phyloP scores from a whole-genome alignment of 2,113 vertebrate species.

The Lophotis ruficrista region DNA sequence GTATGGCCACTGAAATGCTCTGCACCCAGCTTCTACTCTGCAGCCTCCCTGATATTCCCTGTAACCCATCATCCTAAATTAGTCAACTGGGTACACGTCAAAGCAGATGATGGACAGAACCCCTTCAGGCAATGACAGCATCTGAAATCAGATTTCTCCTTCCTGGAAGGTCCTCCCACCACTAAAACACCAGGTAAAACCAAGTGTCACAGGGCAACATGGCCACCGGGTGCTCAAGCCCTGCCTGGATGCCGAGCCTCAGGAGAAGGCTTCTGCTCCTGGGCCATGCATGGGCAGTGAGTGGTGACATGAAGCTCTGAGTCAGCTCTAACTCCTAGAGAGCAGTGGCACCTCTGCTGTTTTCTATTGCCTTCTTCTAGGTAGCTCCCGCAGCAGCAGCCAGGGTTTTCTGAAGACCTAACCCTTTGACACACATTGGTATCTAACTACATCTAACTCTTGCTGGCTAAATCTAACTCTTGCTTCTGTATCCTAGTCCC shows the following conservation, averaged over 20 bases:
- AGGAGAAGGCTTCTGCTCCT: background rate
- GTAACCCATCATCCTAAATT: background rate
- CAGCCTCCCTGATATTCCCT: background rate
- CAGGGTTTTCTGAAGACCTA: background rate
- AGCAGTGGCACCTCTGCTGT: background rate
- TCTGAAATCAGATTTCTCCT: background rate
- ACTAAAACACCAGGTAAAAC: background rate
- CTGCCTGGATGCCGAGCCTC: background rate
- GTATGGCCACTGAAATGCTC: background rate
- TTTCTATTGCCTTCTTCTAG: background rate
- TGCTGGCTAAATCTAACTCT: background rate
- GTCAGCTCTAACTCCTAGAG: background rate
- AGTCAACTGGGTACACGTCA: background rate
- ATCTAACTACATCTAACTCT: background rate
- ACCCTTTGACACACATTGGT: background rate
- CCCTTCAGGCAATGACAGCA: background rate
- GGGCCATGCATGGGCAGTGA: background rate
- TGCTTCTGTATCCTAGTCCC: background rate
- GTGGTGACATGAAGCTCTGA: background rate
- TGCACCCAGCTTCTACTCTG: background rate
- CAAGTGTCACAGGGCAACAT: fast-evolving
- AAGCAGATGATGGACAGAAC: background rate
- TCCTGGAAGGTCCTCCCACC: background rate
- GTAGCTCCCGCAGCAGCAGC: background rate
- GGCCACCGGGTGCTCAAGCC: background rate